These are phyloP conservation scores for Fulmarus glacialis DNA, from an alignment of 2,113 vertebrate species.

Conservation along the genomic window DNA sequence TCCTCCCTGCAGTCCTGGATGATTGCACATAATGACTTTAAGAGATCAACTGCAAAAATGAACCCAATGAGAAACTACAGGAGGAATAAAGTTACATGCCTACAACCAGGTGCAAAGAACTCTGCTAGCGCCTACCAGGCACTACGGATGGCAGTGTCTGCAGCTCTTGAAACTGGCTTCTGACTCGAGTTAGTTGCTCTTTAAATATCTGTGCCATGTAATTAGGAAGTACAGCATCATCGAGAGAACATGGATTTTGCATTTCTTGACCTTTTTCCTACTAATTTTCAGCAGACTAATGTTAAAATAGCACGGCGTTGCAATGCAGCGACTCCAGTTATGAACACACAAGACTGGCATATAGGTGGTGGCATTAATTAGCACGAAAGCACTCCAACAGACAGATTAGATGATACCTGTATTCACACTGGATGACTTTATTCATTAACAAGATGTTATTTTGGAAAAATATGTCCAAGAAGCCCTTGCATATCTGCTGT, in stretches of 20 bases:
- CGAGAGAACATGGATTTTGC: not conserved
- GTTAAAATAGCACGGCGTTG: not conserved
- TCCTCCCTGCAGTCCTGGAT: not conserved
- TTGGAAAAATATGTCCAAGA: not conserved
- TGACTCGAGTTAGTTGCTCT: not conserved
- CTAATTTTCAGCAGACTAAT: constrained; percentile 35
- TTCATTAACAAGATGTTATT: not conserved
- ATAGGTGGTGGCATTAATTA: constrained; percentile 2
- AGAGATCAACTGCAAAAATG: not conserved
- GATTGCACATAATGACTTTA: not conserved
- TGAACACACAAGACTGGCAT: not conserved
- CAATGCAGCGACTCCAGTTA: not conserved
- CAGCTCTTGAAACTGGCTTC: not conserved
- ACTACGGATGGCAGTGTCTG: not conserved
- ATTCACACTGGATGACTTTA: not conserved
- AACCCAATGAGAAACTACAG: not conserved
- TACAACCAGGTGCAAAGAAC: not conserved
- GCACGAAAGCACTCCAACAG: not conserved
- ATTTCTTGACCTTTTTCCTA: constrained; percentile 57
- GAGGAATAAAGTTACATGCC: not conserved
- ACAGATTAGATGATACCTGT: not conserved
- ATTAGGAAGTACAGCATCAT: not conserved
- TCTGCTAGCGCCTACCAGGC: not conserved
- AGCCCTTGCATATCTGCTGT: not conserved
- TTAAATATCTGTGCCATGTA: not conserved